phyloP scores from a whole-genome alignment of 2,797 vertebrate genomes.

The Rallus crepitans region DNA sequence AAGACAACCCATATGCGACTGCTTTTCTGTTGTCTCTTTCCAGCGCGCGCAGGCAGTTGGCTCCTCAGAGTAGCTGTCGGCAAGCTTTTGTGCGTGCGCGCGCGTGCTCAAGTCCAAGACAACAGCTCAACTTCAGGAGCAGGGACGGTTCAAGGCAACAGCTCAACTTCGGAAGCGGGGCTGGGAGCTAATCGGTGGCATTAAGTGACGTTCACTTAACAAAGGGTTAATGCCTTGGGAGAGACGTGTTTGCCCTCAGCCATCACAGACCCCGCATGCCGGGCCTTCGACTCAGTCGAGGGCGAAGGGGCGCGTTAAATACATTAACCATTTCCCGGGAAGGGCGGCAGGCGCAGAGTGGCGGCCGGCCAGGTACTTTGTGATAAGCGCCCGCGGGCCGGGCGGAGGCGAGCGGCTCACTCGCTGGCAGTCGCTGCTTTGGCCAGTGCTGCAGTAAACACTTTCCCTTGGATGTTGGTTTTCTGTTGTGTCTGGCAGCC shows the following conservation, averaged over 20 bases:
- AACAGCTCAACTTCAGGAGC: neutral
- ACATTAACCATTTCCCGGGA: slow-evolving; percentile 60
- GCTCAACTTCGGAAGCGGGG: accelerated
- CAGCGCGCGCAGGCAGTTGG: accelerated
- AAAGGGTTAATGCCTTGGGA: slow-evolving; percentile 41
- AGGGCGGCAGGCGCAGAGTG: slow-evolving; percentile 57
- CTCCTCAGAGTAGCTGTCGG: neutral
- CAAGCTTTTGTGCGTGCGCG: neutral
- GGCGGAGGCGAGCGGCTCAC: slow-evolving; percentile 54
- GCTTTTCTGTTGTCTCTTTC: neutral
- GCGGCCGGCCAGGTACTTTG: slow-evolving; percentile 64
- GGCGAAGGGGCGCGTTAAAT: slow-evolving; percentile 39
- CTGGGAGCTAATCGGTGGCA: accelerated
- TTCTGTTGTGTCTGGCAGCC: slow-evolving; percentile 86
- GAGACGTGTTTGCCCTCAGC: neutral
- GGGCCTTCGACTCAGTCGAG: neutral
- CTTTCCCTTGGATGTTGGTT: slow-evolving; percentile 84
- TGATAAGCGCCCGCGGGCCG: slow-evolving; percentile 68
- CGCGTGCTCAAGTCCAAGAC: accelerated
- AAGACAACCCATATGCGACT: neutral
- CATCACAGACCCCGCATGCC: neutral
- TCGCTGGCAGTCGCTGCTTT: slow-evolving; percentile 78
- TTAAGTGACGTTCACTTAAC: neutral
- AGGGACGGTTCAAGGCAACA: neutral
- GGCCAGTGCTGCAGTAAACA: slow-evolving; percentile 81